A percentile compares a stretch with the other conserved stretches of the same genome.
These are phyloP conservation scores for Netelia inedita DNA, from an alignment of 2,888 invertebrate species.

Conservation along the genomic window DNA sequence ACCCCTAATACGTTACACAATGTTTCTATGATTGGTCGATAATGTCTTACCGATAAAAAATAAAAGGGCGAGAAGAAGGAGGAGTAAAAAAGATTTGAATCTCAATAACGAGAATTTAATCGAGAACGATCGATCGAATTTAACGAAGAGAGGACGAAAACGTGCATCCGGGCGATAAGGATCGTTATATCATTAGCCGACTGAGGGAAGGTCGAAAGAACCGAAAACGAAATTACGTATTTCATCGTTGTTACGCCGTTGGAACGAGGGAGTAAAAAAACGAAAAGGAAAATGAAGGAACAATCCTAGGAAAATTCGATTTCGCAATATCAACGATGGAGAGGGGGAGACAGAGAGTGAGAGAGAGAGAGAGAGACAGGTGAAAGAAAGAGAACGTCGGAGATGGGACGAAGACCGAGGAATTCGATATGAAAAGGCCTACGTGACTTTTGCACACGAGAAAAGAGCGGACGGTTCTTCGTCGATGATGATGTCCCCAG, in stretches of 20 bases:
- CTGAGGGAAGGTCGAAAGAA: neutral
- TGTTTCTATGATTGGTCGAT: neutral
- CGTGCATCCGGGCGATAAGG: neutral
- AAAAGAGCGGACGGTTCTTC: conserved; percentile 41
- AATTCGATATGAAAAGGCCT: conserved; percentile 65
- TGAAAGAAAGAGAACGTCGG: conserved; percentile 19
- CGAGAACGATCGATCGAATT: neutral
- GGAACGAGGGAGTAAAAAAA: no score
- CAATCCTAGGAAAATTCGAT: neutral
- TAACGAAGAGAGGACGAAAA: no score
- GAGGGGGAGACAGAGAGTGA: neutral
- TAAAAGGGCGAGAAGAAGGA: neutral
- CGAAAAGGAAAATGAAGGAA: neutral
- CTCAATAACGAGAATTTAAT: neutral
- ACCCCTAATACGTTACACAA: neutral
- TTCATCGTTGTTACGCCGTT: neutral
- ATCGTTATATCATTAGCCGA: neutral
- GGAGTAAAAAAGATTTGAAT: neutral
- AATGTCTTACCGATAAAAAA: neutral
- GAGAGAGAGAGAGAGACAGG: conserved; percentile 26
- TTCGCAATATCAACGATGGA: neutral
- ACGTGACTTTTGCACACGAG: conserved; percentile 59
- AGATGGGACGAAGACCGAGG: conserved; percentile 36
- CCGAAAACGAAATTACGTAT: neutral
- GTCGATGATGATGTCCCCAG: conserved; percentile 48